These are phyloP conservation scores for Harmothoe impar DNA, from an alignment of 2,888 invertebrate species.

Conservation along the genomic window DNA sequence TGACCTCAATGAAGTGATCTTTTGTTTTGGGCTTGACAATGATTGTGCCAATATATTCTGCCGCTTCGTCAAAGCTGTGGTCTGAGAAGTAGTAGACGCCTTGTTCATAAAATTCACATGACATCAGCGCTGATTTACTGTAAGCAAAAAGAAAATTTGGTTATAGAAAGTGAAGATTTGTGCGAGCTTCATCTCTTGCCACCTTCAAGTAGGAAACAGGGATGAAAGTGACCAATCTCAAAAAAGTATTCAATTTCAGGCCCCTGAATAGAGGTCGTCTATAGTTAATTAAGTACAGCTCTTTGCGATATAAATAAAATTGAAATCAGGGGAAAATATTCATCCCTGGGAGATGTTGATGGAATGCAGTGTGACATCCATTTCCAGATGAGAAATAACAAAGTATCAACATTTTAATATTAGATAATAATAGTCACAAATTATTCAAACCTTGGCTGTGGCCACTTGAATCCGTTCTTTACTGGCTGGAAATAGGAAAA, in stretches of 20 bases:
- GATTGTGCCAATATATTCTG: slow-evolving; percentile 83
- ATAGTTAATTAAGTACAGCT: too few relatives aligned
- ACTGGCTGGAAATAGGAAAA: slow-evolving; percentile 76
- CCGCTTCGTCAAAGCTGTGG: slow-evolving; percentile 82
- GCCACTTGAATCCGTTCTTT: slow-evolving; percentile 83
- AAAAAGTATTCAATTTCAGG: too few relatives aligned
- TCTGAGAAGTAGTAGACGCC: slow-evolving; percentile 83
- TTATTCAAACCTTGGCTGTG: slow-evolving; percentile 76
- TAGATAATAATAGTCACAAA: too few relatives aligned
- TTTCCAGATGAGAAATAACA: too few relatives aligned
- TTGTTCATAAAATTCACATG: slow-evolving; percentile 80
- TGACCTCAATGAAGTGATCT: slow-evolving; percentile 80
- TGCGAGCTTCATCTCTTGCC: background rate
- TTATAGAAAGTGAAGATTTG: background rate
- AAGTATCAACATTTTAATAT: too few relatives aligned
- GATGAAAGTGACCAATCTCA: too few relatives aligned
- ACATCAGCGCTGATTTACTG: slow-evolving; percentile 82
- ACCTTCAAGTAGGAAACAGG: background rate
- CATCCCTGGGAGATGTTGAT: too few relatives aligned
- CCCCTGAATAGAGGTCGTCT: too few relatives aligned
- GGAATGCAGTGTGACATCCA: too few relatives aligned
- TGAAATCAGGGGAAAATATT: too few relatives aligned
- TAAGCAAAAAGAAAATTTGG: slow-evolving; percentile 40
- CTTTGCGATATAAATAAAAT: too few relatives aligned
- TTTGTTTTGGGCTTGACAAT: slow-evolving; percentile 83